Percentiles rank a stretch among this genome's conserved stretches.
Conservation (phyloP, 2,113 vertebrate genomes). For the Neotoma lepida region DNA sequence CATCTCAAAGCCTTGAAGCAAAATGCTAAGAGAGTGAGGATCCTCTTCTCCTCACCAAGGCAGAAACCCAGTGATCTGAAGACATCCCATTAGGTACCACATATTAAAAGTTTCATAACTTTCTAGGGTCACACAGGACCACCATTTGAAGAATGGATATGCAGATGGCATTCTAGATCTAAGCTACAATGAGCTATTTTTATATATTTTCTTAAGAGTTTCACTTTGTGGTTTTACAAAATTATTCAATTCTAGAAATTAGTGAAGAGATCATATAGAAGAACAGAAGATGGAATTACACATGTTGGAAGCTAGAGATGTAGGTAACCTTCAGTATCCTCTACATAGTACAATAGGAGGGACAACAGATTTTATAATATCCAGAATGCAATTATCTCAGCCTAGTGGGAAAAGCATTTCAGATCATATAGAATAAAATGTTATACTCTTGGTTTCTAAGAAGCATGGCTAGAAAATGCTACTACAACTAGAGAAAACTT, state of each 20-base stretch:
- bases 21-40: background rate
- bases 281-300: background rate
- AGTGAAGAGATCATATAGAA: background rate
- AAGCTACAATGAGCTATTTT: background rate
- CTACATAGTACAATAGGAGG: rapidly evolving
- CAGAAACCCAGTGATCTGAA: background rate
- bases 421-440: background rate
- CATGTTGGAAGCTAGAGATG: background rate
- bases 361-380: background rate
- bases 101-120: background rate
- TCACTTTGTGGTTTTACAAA: background rate
- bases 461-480: background rate
- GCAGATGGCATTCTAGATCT: too few relatives aligned
- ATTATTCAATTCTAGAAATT: background rate
- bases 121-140: background rate
- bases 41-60: too few relatives aligned
- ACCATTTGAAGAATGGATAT: background rate
- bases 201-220: background rate
- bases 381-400: background rate
- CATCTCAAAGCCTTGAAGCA: background rate
- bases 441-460: background rate
- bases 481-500: background rate
- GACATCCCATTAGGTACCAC: background rate
- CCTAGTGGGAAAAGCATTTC: background rate
- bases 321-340: background rate